These are phyloP conservation scores for Schizothorax lantsangensis DNA, from an alignment of 2,797 vertebrate genomes.

Conservation along the genomic window DNA sequence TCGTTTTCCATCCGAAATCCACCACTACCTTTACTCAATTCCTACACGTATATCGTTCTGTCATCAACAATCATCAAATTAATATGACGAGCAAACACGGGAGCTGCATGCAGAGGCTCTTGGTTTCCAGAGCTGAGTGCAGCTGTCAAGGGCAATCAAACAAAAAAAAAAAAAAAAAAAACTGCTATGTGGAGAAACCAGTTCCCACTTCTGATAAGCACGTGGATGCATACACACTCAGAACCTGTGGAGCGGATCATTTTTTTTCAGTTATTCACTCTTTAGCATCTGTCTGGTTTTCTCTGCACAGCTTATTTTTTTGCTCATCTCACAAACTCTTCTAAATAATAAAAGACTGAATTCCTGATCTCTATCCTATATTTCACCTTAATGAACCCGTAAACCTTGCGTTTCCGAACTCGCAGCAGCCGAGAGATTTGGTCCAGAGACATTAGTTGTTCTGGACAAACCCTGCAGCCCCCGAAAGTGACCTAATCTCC, in stretches of 20 bases:
- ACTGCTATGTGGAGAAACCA: constrained; percentile 7
- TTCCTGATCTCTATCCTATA: constrained; percentile 28
- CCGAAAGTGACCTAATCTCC: constrained; percentile 55
- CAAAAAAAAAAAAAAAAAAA: constrained; percentile 38
- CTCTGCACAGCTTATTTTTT: constrained; percentile 7
- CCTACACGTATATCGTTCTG: constrained; percentile 56
- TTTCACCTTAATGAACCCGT: constrained; percentile 33
- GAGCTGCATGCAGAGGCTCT: constrained; percentile 65
- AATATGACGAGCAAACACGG: constrained; percentile 68
- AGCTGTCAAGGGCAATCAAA: constrained; percentile 68
- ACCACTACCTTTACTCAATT: constrained; percentile 55
- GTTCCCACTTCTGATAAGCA: constrained; percentile 33
- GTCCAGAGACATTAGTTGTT: constrained; percentile 5
- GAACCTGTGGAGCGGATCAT: constrained; percentile 29
- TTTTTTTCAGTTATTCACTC: constrained; percentile 42
- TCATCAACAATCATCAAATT: constrained; percentile 70
- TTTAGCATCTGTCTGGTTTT: constrained; percentile 12
- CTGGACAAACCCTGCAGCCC: constrained; percentile 24
- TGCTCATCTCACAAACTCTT: constrained; percentile 24
- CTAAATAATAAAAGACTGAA: constrained; percentile 52
- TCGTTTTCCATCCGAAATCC: constrained; percentile 36
- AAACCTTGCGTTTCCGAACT: constrained; percentile 2
- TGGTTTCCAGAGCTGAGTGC: constrained; percentile 64
- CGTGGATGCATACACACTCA: constrained; percentile 9
- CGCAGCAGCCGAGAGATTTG: background rate